Conservation (phyloP, 1,140 invertebrate genomes). For the Ganaspis sp. region DNA sequence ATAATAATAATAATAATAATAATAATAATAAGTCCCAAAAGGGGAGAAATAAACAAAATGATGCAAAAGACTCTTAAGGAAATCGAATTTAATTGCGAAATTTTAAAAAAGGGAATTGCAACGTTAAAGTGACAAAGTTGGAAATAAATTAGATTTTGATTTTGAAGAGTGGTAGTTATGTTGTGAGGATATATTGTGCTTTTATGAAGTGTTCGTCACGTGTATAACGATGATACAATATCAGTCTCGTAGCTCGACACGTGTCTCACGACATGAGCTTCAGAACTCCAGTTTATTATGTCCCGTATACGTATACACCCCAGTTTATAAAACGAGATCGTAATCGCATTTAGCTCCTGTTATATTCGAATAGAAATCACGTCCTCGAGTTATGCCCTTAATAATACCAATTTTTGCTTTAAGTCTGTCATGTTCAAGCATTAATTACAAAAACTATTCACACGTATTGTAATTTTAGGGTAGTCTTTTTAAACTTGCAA, state of each 20-base stretch:
- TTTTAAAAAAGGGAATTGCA: background rate
- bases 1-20: too few relatives aligned
- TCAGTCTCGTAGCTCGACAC: constrained; percentile 69
- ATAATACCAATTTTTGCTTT: background rate
- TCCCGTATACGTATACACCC: constrained; percentile 51
- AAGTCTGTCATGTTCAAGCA: background rate
- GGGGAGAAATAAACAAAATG: too few relatives aligned
- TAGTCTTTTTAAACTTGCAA: too few relatives aligned
- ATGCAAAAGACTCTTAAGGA: too few relatives aligned
- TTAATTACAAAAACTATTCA: background rate
- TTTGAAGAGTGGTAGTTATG: constrained; percentile 50
- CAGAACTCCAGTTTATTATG: constrained; percentile 65
- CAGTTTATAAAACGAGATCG: constrained; percentile 63
- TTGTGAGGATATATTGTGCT: constrained; percentile 62
- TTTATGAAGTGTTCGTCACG: constrained; percentile 72
- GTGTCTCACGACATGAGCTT: constrained; percentile 67
- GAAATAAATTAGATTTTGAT: background rate
- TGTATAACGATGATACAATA: constrained; percentile 69
- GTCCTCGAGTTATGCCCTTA: constrained; percentile 44
- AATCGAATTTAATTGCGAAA: background rate
- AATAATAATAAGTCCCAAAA: too few relatives aligned
- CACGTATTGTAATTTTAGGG: background rate
- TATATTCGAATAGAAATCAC: constrained; percentile 66
- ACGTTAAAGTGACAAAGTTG: background rate
- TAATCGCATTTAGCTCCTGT: constrained; percentile 72